These are phyloP conservation scores for Tenthredo scrophulariae DNA, from an alignment of 2,888 invertebrate species.

Conservation along the genomic window DNA sequence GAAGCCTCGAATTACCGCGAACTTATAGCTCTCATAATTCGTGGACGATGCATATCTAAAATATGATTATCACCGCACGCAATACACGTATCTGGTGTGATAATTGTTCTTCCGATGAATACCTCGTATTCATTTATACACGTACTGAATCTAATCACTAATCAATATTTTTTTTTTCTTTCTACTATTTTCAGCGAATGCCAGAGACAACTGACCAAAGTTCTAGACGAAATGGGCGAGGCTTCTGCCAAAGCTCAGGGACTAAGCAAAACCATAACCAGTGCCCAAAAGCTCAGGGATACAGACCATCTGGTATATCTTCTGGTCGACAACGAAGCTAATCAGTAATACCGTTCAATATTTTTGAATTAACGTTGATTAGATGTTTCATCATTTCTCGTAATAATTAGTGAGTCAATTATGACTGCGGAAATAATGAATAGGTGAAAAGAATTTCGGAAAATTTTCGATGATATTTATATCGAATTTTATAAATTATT, in stretches of 20 bases:
- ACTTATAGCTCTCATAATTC: background rate
- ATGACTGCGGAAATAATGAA: background rate
- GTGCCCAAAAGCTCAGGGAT: conserved; percentile 84
- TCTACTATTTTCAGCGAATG: conserved; percentile 80
- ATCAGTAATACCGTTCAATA: conserved; percentile 79
- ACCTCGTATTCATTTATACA: background rate
- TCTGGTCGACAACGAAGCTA: conserved; percentile 80
- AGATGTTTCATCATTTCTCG: background rate
- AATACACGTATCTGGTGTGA: background rate
- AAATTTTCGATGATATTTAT: background rate
- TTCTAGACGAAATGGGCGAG: conserved; percentile 86
- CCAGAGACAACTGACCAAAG: conserved; percentile 81
- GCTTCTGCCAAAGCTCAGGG: conserved; percentile 88
- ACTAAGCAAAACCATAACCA: conserved; percentile 86
- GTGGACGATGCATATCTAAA: background rate
- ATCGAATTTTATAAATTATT: background rate
- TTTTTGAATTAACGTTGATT: background rate
- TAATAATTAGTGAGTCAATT: conserved; percentile 4
- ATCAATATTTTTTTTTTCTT: background rate
- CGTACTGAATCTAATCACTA: background rate
- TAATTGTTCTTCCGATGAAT: background rate
- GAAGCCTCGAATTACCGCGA: background rate
- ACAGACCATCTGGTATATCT: conserved; percentile 81
- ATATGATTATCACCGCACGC: background rate
- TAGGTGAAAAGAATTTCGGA: background rate